Evolutionary conservation across 1,140 invertebrate species (phyloP).

Genomic region (Dermatophagoides farinae): DNA sequence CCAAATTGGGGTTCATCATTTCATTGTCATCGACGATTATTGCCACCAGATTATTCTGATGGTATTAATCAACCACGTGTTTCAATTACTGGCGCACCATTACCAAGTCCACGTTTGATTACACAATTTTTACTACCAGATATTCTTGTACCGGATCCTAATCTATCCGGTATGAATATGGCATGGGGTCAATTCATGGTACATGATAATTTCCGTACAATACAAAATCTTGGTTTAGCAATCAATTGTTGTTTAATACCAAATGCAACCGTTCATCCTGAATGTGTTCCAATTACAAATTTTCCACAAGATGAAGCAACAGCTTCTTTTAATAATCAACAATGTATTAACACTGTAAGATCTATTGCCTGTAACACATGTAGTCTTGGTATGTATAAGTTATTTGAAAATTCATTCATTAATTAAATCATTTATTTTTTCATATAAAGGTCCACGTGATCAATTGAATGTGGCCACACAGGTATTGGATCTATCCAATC

Average conservation of each 20-base stretch:
- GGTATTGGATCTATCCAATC: constrained; percentile 9
- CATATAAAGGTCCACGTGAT: constrained; percentile 16
- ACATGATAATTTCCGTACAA: constrained; percentile 15
- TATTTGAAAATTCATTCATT: background rate
- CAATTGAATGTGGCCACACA: constrained; percentile 9
- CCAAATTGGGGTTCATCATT: constrained; percentile 63
- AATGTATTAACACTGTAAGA: constrained; percentile 25
- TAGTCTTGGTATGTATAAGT: constrained; percentile 7
- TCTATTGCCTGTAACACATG: constrained; percentile 17
- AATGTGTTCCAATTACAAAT: constrained; percentile 23
- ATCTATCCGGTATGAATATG: constrained; percentile 7
- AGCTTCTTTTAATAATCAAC: constrained; percentile 20
- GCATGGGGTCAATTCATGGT: constrained; percentile 18
- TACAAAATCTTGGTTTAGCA: constrained; percentile 21
- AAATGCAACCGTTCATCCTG: constrained; percentile 7
- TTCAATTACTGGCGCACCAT: constrained; percentile 24
- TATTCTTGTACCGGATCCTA: constrained; percentile 11
- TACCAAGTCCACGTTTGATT: constrained; percentile 28
- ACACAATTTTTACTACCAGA: constrained; percentile 25
- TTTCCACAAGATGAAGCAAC: constrained; percentile 23
- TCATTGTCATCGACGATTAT: constrained; percentile 30
- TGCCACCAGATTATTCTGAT: constrained; percentile 41
- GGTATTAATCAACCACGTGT: constrained; percentile 23
- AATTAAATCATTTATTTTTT: background rate
- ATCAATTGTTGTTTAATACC: constrained; percentile 13